phyloP scores from a whole-genome alignment of 2,888 invertebrate species.

The Melanostoma mellinum region DNA sequence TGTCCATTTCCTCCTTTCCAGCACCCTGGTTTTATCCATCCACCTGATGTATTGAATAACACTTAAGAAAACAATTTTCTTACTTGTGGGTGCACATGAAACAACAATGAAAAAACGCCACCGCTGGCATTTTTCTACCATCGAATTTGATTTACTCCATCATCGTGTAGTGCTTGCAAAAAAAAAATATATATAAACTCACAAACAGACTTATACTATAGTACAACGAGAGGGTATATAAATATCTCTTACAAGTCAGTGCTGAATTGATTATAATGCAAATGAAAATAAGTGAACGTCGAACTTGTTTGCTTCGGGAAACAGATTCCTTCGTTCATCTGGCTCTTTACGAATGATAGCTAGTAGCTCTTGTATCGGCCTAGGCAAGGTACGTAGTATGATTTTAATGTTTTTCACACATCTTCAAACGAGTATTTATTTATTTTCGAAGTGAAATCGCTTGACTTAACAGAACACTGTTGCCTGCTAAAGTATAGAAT shows the following conservation, averaged over 20 bases:
- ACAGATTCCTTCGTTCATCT: slow-evolving; percentile 35
- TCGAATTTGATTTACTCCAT: slow-evolving; percentile 66
- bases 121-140: slow-evolving; percentile 68
- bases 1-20: background rate
- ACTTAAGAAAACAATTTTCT: slow-evolving; percentile 72
- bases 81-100: slow-evolving; percentile 63
- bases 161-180: slow-evolving; percentile 15
- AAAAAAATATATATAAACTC: slow-evolving; percentile 17
- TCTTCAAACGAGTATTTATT: no score
- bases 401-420: no score
- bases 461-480: no score
- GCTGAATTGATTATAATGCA: slow-evolving; percentile 70
- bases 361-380: background rate
- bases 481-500: no score
- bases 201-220: slow-evolving; percentile 26
- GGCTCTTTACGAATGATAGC: slow-evolving; percentile 3
- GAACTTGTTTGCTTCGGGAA: slow-evolving; percentile 17
- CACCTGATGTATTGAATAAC: slow-evolving; percentile 57
- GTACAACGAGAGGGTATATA: slow-evolving; percentile 24
- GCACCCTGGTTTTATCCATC: slow-evolving; percentile 7
- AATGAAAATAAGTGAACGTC: slow-evolving; percentile 60
- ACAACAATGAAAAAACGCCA: slow-evolving; percentile 64
- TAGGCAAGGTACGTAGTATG: no score
- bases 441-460: no score
- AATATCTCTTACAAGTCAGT: slow-evolving; percentile 1